Base-by-base conservation (phyloP, 2,113 vertebrate genomes). In the Pao palembangensis region DNA sequence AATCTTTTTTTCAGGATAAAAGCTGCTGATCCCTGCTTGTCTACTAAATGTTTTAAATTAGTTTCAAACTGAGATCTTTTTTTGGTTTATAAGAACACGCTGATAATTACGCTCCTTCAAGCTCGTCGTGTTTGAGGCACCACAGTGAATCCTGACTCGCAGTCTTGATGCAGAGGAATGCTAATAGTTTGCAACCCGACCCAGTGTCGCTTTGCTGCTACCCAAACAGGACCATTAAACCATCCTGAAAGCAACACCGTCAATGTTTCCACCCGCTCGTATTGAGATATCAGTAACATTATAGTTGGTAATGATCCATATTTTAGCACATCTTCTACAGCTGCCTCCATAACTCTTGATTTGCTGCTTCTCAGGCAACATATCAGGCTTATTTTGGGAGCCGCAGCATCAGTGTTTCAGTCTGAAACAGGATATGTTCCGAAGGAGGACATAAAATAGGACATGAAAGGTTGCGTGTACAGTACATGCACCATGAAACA, bases 231-330 rank as follows among this genome's bases (percentile, higher is more conserved):
- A 61, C 62, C 17, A 62, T 62, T 63, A 54, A 41, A 52, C 73
- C 60, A 69, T 67, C 61, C 65, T 73, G 80, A 83, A 86, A 85
- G 58, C 72, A 76, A 85, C 82, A 85, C 86, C 84, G 65, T 71
- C 76, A 75, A 86, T 79, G 76, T 78, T 81, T 87, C 78, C 74
- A 69, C 71, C 80, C 60, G 76, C 34, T 86, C 83, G 71, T 70
- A 79, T 89, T 87, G 74, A 89, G 85, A 87, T 88, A 87, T 90
- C 88, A 87, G 69, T 85, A 60, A 81, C 86, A 83, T 87, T 87
- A 89, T 87, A 89, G 88, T 87, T 84, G 87, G 88, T 87, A 89
- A 86, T 86, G 70, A 49, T 77, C 79, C 71, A 79, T 78, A 75
- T 79, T 76, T 81, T 82, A 69, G 41, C 81, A 54, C 61, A 52